These are phyloP conservation scores for Achatina immaculata DNA, from an alignment of 1,140 invertebrate genomes.

Conservation along the genomic window DNA sequence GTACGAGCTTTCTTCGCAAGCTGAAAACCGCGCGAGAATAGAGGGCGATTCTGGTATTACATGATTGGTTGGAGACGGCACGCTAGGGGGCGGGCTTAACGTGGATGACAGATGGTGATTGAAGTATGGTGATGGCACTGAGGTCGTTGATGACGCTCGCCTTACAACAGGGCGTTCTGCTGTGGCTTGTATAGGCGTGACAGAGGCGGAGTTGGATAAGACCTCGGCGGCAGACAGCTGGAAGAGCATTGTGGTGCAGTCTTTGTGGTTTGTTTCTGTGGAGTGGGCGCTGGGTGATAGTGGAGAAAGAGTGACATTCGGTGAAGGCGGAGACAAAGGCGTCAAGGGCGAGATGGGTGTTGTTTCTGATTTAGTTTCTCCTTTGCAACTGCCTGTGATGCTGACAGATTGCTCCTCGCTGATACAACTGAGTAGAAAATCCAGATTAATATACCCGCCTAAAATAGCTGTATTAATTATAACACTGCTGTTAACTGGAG, in stretches of 20 bases:
- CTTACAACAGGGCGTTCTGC: not conserved
- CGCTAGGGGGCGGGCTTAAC: conserved; percentile 28
- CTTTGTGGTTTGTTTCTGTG: not conserved
- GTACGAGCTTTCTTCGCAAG: not conserved
- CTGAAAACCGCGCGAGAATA: not conserved
- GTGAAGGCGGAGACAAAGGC: conserved; percentile 11
- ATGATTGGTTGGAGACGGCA: conserved; percentile 4
- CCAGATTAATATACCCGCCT: not conserved
- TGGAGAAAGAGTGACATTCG: not conserved
- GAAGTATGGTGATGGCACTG: conserved; percentile 22
- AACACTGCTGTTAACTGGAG: not conserved
- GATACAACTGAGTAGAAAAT: not conserved
- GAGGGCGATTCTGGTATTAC: conserved; percentile 20
- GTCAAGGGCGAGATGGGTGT: not conserved
- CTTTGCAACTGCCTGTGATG: not conserved
- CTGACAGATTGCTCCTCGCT: not conserved
- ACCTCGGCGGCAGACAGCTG: not conserved
- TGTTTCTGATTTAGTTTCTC: not conserved
- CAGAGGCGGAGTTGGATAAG: not conserved
- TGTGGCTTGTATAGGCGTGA: not conserved
- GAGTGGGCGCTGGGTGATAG: not conserved
- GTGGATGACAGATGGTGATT: not conserved
- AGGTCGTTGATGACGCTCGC: conserved; percentile 9
- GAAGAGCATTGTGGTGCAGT: not conserved
- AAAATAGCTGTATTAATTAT: not conserved